phyloP scores from a whole-genome alignment of 2,797 vertebrate species.

The Amblyopsis hoosieri region DNA sequence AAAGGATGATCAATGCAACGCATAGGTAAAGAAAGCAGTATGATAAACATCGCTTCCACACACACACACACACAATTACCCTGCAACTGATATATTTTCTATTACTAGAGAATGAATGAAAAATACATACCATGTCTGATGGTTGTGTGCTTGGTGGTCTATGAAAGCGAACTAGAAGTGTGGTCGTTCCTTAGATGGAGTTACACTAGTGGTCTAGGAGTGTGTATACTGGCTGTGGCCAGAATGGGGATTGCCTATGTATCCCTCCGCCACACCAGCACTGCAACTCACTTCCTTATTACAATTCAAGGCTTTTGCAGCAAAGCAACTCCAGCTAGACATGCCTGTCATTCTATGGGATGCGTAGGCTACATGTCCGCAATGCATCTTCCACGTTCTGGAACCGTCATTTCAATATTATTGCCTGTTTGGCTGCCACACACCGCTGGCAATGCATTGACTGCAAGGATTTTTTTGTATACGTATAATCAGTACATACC shows the following conservation, averaged over 20 bases:
- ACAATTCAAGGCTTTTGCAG: slow-evolving; percentile 53
- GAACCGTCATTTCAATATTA: too few species aligned
- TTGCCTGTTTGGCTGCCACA: too few species aligned
- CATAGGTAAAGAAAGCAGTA: neutral
- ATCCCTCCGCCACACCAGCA: slow-evolving; percentile 78
- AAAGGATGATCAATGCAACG: slow-evolving; percentile 31
- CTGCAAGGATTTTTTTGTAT: too few species aligned
- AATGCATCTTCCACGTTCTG: too few species aligned
- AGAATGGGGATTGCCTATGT: slow-evolving; percentile 65
- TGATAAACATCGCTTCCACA: neutral
- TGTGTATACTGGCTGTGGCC: slow-evolving; percentile 70
- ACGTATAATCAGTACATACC: too few species aligned
- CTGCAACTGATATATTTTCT: neutral
- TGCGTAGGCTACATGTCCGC: too few species aligned
- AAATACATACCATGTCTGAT: slow-evolving; percentile 78
- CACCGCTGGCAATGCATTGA: too few species aligned
- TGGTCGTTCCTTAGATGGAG: slow-evolving; percentile 73
- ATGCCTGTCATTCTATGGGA: neutral
- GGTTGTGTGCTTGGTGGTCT: slow-evolving; percentile 67
- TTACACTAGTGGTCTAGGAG: slow-evolving; percentile 65
- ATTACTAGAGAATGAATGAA: slow-evolving; percentile 45
- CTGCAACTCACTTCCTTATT: slow-evolving; percentile 75
- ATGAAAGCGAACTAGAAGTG: slow-evolving; percentile 64
- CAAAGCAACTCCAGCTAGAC: slow-evolving; percentile 15
- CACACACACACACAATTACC: neutral